Percentiles rank a stretch among this genome's conserved stretches.
Evolutionary conservation across 2,113 vertebrate genomes (phyloP).

Genomic region (Malurus alboscapulatus): DNA sequence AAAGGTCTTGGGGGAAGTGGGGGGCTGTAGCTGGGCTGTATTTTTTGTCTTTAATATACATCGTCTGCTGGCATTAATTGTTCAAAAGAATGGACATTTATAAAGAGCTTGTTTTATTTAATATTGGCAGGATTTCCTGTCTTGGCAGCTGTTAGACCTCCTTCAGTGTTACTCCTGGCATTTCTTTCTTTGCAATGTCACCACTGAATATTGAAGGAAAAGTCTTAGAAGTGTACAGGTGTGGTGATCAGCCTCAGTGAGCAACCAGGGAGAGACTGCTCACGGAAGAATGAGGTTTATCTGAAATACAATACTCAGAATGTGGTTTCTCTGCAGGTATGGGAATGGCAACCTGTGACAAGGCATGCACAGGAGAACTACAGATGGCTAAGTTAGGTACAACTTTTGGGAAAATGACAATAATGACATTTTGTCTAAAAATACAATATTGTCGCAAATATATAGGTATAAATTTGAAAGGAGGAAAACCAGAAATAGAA

Average conservation of each 20-base stretch:
- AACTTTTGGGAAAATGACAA: not conserved
- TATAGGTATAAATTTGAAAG: not conserved
- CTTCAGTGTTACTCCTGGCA: not conserved
- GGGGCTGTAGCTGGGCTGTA: rapidly evolving
- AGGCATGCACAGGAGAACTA: not conserved
- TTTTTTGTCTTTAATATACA: not conserved
- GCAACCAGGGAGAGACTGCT: not conserved
- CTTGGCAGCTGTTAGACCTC: not conserved
- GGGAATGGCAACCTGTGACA: not conserved
- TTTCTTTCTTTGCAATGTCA: not conserved
- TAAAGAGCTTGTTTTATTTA: not conserved
- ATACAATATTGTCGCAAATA: not conserved
- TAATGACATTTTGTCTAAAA: not conserved
- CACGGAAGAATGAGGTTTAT: not conserved
- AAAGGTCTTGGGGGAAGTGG: rapidly evolving
- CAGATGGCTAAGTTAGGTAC: not conserved
- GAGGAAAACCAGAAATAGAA: not conserved
- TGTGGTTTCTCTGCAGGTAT: not conserved
- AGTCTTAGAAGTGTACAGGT: not conserved
- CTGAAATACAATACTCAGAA: not conserved
- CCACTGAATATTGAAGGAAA: not conserved
- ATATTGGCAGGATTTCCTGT: not conserved
- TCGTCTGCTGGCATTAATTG: not conserved
- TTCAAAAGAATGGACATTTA: not conserved
- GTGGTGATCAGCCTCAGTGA: not conserved